A percentile compares a stretch with the other conserved stretches of the same genome.
Evolutionary conservation across 2,113 vertebrate species (phyloP).

Genomic region (Thunnus maccoyii): DNA sequence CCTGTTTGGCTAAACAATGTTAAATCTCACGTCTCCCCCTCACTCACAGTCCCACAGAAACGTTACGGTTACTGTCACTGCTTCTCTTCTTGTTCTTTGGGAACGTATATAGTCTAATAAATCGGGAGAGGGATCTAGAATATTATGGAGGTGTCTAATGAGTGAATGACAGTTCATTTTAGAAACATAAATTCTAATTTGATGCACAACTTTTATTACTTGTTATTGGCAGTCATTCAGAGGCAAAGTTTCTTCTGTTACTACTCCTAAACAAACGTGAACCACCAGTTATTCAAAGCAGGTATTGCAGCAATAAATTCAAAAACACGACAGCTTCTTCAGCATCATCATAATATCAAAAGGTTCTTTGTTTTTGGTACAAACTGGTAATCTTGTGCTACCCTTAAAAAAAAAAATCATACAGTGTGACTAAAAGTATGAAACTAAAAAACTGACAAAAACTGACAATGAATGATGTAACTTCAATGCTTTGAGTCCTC

Average conservation of each 20-base stretch:
- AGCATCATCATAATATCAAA: neutral
- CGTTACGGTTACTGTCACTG: conserved; percentile 30
- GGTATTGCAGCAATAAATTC: neutral
- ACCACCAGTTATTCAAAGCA: conserved; percentile 1
- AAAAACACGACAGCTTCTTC: conserved; percentile 4
- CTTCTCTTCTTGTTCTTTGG: conserved; percentile 29
- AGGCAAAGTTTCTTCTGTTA: neutral
- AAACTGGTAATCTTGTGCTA: neutral
- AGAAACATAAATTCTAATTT: conserved; percentile 7
- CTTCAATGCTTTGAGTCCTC: neutral
- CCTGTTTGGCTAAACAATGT: conserved; percentile 71
- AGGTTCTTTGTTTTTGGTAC: neutral
- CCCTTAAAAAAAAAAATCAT: too few species aligned
- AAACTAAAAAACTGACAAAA: neutral
- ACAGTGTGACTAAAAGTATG: neutral
- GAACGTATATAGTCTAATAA: conserved; percentile 9
- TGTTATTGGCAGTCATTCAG: neutral
- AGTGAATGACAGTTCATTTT: conserved; percentile 18
- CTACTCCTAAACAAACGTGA: neutral
- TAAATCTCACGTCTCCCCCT: conserved; percentile 61
- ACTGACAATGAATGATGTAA: too few species aligned
- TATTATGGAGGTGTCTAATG: conserved; percentile 12
- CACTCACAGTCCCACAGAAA: conserved; percentile 43
- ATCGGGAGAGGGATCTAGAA: conserved; percentile 13
- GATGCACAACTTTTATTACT: conserved; percentile 1